Conservation (phyloP, 2,797 vertebrate species). For the Otolemur crassicaudatus region DNA sequence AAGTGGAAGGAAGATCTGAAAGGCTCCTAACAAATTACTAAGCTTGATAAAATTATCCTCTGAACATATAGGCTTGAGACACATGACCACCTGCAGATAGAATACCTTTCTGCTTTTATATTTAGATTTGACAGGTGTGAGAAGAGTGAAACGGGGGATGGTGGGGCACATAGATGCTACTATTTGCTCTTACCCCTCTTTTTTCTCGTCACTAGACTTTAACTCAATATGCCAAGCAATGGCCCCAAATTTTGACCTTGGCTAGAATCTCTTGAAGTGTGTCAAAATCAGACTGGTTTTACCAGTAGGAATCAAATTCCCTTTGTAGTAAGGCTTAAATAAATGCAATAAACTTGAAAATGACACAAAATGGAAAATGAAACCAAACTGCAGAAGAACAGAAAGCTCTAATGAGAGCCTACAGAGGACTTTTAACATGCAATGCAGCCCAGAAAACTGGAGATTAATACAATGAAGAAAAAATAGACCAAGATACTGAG, state of each 20-base stretch:
- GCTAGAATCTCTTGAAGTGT: background rate
- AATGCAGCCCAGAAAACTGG: conserved; percentile 45
- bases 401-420: conserved; percentile 13
- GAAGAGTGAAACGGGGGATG: no score
- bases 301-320: conserved; percentile 45
- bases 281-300: background rate
- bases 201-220: background rate
- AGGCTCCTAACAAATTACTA: background rate
- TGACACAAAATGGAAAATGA: conserved; percentile 64
- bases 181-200: background rate
- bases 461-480: conserved; percentile 73
- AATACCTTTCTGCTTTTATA: background rate
- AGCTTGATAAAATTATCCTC: background rate
- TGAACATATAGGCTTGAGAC: background rate
- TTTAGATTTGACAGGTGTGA: background rate
- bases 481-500: conserved; percentile 49
- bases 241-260: background rate
- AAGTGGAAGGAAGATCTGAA: background rate
- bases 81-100: background rate
- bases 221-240: background rate
- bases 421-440: conserved; percentile 57
- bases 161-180: background rate
- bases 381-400: conserved; percentile 46
- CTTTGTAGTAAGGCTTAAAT: conserved; percentile 53
- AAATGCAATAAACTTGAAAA: conserved; percentile 57